Percentiles rank a stretch among this genome's conserved stretches.
phyloP scores from a whole-genome alignment of 2,113 vertebrate species.

The Poicephalus gulielmi region DNA sequence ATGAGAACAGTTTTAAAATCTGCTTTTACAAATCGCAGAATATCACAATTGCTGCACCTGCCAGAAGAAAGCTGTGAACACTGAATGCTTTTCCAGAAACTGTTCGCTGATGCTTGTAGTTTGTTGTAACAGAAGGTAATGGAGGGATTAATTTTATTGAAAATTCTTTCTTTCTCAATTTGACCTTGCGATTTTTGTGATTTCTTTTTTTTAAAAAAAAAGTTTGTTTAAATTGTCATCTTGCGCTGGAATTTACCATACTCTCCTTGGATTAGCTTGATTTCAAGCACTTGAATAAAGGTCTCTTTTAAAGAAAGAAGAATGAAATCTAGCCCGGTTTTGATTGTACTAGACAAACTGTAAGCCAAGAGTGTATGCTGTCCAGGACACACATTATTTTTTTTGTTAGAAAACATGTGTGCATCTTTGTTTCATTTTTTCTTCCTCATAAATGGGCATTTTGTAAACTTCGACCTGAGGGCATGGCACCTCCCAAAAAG shows the following conservation, averaged over 20 bases:
- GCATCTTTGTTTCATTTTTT: not conserved
- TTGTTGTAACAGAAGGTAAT: not conserved
- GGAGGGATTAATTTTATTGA: not conserved
- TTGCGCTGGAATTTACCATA: not conserved
- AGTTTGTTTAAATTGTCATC: not conserved
- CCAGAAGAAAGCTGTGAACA: not conserved
- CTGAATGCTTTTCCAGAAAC: not conserved
- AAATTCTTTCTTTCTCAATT: not conserved
- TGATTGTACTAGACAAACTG: not conserved
- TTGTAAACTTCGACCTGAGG: constrained; percentile 36
- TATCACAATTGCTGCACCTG: not conserved
- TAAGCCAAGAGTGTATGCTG: not conserved
- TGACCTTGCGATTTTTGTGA: not conserved
- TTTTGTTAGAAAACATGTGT: not conserved
- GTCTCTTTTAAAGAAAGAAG: not conserved
- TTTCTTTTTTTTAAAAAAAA: too few relatives aligned
- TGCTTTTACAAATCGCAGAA: not conserved
- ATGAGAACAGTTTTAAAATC: not conserved
- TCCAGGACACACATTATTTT: not conserved
- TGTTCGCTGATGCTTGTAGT: not conserved
- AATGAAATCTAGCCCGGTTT: not conserved
- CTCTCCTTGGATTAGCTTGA: not conserved
- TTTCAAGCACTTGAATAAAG: not conserved
- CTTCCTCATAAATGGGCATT: constrained; percentile 17
- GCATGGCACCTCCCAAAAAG: constrained; percentile 40